Conservation (phyloP, 1,140 invertebrate genomes). For the Bombus vancouverensis region DNA sequence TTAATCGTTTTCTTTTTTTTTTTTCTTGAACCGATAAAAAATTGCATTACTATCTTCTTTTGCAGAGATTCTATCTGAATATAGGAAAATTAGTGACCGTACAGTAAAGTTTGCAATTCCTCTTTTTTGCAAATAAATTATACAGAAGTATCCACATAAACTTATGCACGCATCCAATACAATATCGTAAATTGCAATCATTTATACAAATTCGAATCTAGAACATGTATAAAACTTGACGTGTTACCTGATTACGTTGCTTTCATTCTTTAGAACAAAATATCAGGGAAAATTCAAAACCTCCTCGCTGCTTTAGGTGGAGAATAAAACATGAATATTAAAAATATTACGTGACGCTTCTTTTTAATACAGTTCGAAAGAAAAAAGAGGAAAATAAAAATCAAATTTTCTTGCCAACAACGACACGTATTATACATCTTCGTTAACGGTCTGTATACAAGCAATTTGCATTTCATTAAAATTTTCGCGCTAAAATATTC, state of each 20-base stretch:
- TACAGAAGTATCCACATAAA: neutral
- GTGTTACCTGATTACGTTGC: too few relatives aligned
- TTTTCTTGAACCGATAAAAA: too few relatives aligned
- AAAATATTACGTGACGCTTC: neutral
- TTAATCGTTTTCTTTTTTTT: neutral
- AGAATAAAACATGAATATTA: neutral
- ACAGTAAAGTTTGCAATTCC: neutral
- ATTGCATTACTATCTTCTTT: neutral
- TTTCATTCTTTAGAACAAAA: neutral
- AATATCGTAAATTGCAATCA: neutral
- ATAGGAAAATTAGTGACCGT: neutral
- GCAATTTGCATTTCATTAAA: constrained; percentile 35
- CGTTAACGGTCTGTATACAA: constrained; percentile 21
- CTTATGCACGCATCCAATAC: neutral
- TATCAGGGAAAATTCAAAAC: neutral
- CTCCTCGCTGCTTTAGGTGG: too few relatives aligned
- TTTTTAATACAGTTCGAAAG: neutral
- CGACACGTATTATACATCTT: constrained; percentile 7
- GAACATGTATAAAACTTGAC: too few relatives aligned
- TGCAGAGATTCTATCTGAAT: neutral
- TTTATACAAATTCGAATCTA: too few relatives aligned
- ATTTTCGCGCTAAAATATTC: neutral
- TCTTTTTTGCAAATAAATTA: neutral
- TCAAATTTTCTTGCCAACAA: constrained; percentile 7
- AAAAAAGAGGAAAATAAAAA: neutral